Base-by-base conservation (phyloP, 2,113 vertebrate species). In the Oceanites oceanicus region DNA sequence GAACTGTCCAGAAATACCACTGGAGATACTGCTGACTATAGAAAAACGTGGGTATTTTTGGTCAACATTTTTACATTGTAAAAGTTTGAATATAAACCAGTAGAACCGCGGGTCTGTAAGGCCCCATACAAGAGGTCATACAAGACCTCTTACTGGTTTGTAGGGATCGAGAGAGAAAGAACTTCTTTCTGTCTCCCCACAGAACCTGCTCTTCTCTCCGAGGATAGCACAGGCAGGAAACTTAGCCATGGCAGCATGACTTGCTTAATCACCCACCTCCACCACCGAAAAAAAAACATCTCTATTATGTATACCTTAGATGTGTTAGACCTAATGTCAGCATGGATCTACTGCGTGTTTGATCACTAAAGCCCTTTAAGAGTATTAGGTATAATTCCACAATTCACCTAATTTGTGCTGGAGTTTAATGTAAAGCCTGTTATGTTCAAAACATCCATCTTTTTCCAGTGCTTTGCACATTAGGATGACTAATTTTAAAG, bases 391-490 rank as follows among this genome's bases (percentile, higher is more conserved):
- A 68, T 92, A 93, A 96, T 95, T 91, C 88, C 94, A 92, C 75
- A 94, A 77, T 95, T 94, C 83, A 95, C 95, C 88, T 96, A 78
- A 95, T 93, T 82, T 95, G 49, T 84, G 38, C 68, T 86, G 36
- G 34, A 91, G 56, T 95, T 94, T 94, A 92, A 92, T 63, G 92
- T 56, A 93, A 96, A 95, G 79, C 92, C 88, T 95, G 86, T 96
- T 96, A 96, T 80, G 86, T 93, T 94, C 95, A 96, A 86, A 96
- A 96, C 68, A 88, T 86, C 75, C 55, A 93, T 94, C 95, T 83
- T 94, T 92, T 93, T 88, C 79, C 92, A 88, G 94, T 50, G 72
- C 63, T 95, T 80, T 90, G 55, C 92, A 94, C 90, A 94, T 92
- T 81, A 93, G 67, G 88, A 74, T 95, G 72, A 93, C 85, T 80